Evolutionary conservation across 2,888 invertebrate genomes (phyloP).

Genomic region (Drosophila infuscata): DNA sequence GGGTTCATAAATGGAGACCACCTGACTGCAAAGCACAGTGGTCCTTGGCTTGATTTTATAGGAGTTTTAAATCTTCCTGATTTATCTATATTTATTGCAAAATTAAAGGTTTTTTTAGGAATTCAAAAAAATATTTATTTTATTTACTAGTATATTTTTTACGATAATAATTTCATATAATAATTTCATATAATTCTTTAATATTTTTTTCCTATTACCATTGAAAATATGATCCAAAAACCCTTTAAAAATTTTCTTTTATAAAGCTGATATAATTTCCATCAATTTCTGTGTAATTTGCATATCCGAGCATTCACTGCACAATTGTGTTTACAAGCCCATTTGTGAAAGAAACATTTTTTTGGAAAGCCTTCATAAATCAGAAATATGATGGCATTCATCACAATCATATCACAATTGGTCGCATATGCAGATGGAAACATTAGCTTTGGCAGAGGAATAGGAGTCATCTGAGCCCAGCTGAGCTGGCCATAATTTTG

Average conservation of each 20-base stretch:
- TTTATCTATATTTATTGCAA: not conserved
- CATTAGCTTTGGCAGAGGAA: constrained; percentile 1
- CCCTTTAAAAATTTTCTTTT: not conserved
- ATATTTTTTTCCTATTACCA: not conserved
- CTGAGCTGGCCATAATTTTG: constrained; percentile 35
- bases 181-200: not conserved
- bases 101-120: not conserved
- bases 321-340: not conserved
- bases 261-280: not conserved
- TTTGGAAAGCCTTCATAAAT: not conserved
- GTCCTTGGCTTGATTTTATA: not conserved
- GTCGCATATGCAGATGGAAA: constrained; percentile 9
- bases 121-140: not conserved
- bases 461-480: not conserved
- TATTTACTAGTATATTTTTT: not conserved
- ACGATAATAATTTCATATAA: not conserved
- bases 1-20: constrained; percentile 8
- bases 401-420: not conserved
- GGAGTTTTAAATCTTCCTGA: not conserved
- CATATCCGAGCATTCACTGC: not conserved
- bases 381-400: not conserved
- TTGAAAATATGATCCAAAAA: not conserved
- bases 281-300: not conserved
- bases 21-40: not conserved
- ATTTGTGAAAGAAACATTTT: not conserved